Evolutionary conservation across 2,888 invertebrate genomes (phyloP).

Genomic region (Taphrorychus bicolor): DNA sequence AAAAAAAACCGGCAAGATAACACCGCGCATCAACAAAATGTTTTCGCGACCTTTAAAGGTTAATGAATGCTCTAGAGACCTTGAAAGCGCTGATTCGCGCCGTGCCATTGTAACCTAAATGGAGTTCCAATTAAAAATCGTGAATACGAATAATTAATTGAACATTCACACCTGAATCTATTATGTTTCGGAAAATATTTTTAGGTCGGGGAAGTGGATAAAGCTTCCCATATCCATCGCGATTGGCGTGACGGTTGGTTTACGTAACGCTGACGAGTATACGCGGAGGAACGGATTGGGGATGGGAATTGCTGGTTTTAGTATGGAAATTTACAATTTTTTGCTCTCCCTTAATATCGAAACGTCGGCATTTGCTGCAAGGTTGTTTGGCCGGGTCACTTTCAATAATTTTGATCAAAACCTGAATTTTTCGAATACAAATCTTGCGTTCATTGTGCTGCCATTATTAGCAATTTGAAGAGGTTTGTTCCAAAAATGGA

Average conservation of each 20-base stretch:
- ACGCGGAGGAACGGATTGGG: background rate
- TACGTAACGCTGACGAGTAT: background rate
- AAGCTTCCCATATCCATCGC: background rate
- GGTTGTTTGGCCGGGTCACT: too few relatives aligned
- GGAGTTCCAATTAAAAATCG: constrained; percentile 37
- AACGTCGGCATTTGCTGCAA: too few relatives aligned
- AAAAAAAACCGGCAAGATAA: constrained; percentile 22
- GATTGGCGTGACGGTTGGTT: constrained; percentile 1
- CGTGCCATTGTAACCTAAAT: constrained; percentile 32
- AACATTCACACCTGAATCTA: constrained; percentile 52
- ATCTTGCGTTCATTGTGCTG: too few relatives aligned
- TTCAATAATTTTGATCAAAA: too few relatives aligned
- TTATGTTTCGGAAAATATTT: constrained; percentile 19
- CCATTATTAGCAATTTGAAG: too few relatives aligned
- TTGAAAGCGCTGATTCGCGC: constrained; percentile 45
- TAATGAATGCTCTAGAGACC: constrained; percentile 59
- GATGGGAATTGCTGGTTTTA: background rate
- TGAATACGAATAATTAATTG: constrained; percentile 55
- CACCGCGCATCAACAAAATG: constrained; percentile 31
- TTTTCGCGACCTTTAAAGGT: constrained; percentile 56
- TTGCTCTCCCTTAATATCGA: too few relatives aligned
- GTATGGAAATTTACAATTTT: background rate
- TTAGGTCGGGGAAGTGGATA: background rate
- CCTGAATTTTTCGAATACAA: too few relatives aligned
- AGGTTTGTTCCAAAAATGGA: too few relatives aligned